Base-by-base conservation (phyloP, 2,888 invertebrate genomes). In the Alcis repandata region DNA sequence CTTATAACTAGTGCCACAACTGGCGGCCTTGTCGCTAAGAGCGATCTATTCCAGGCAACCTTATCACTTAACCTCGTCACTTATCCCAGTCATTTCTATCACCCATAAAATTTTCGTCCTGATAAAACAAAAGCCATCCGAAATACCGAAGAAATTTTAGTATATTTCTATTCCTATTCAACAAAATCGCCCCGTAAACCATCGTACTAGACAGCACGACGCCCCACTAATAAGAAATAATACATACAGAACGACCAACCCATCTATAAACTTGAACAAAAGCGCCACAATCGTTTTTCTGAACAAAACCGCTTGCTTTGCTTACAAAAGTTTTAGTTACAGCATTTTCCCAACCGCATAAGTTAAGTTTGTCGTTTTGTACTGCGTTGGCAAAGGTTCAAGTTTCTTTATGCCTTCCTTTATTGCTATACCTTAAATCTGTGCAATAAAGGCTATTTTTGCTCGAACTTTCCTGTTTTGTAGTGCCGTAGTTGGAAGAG, bases 351-450 rank as follows among this genome's bases (percentile, higher is more conserved):
- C 40, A 40, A 6, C n/a, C n/a, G 15, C 4, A 10, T 15, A 40
- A 7, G 15, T 15, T 40, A 40, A 15, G 1, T 40, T 15, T 4
- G 45, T 20, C 20, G 27, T 6, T 27, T 6, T 4, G 27, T 52
- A 56, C 45, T 9, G 17, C 40, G 62, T 67, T 75, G 73, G 76
- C 69, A 63, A 71, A 68, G 59, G 60, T 70, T 79, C 72, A 76
- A 77, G 68, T 74, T 48, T 13, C 20, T 43, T 45, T 36, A 20
- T 10, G 4, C 15, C 43, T 22, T 49, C 40, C 15, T 49, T 41
- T 32, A 48, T 33, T 15, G 8, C 45, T 48, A 38, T 15, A 60
- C 53, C 60, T 49, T 62, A 62, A 41, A n/a, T 22, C 49, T 27
- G 15, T 2, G 13, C 17, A 20, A 46, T 52, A 63, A 58, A 46